A percentile compares a stretch with the other conserved stretches of the same genome.
Evolutionary conservation across 2,113 vertebrate species (phyloP).

Genomic region (Micromys minutus): DNA sequence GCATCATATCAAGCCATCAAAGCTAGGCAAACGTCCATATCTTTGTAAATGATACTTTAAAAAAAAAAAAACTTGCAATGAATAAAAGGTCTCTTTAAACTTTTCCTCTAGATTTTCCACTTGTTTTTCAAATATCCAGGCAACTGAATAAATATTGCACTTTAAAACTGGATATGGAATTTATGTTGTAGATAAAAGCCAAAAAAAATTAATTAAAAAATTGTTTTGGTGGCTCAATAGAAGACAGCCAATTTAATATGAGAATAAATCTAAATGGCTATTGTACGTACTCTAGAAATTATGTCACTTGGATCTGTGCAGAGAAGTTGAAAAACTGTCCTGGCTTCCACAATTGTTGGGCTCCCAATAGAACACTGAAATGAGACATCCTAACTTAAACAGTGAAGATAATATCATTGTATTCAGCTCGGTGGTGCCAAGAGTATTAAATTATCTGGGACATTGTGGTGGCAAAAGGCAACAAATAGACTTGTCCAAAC

Average conservation of each 20-base stretch:
- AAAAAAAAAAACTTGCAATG: slow-evolving; percentile 10
- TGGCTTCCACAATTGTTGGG: neutral
- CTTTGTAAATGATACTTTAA: slow-evolving; percentile 23
- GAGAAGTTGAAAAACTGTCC: slow-evolving; percentile 35
- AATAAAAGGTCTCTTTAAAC: slow-evolving; percentile 1
- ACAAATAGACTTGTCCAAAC: slow-evolving; percentile 61
- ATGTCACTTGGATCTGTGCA: slow-evolving; percentile 16
- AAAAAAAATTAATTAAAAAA: slow-evolving; percentile 54
- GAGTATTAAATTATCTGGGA: slow-evolving; percentile 64
- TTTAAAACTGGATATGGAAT: slow-evolving; percentile 58
- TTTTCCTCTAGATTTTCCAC: neutral
- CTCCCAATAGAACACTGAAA: slow-evolving; percentile 3
- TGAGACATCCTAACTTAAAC: slow-evolving; percentile 41
- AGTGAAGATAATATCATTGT: slow-evolving; percentile 41
- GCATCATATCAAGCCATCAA: neutral
- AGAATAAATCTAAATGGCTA: slow-evolving; percentile 51
- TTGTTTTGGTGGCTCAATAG: neutral
- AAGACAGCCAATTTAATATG: neutral
- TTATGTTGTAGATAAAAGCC: slow-evolving; percentile 58
- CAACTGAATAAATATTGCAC: neutral
- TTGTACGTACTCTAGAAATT: neutral
- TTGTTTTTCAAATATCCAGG: slow-evolving; percentile 27
- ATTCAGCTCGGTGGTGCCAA: slow-evolving; percentile 55
- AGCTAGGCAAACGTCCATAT: slow-evolving; percentile 5
- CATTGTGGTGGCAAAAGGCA: slow-evolving; percentile 57